Evolutionary conservation across 2,113 vertebrate genomes (phyloP).

Genomic region (Sphyrna mokarran): DNA sequence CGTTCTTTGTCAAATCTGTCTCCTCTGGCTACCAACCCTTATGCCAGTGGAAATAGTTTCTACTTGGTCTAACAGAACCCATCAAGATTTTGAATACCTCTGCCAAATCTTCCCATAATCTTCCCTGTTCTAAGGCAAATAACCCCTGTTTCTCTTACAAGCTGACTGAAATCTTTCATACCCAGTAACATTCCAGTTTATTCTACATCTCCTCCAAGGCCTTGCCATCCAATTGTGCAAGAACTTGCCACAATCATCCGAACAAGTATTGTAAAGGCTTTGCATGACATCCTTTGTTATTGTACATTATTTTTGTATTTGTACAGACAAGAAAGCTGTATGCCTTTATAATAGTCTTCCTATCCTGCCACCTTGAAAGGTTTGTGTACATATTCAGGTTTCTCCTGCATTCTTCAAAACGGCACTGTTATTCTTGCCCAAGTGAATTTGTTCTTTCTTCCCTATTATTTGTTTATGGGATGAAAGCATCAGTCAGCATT

Average conservation of each 20-base stretch:
- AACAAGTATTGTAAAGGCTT: background rate
- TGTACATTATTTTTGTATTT: background rate
- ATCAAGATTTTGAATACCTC: background rate
- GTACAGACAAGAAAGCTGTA: background rate
- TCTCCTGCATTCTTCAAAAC: background rate
- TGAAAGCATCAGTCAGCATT: no score
- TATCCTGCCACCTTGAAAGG: background rate
- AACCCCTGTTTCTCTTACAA: background rate
- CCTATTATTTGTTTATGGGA: no score
- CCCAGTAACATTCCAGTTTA: background rate
- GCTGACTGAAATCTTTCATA: background rate
- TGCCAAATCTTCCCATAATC: no score
- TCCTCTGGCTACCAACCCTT: background rate
- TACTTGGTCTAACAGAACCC: background rate
- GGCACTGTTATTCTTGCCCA: no score
- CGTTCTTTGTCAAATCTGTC: background rate
- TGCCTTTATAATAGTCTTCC: background rate
- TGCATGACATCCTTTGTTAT: background rate
- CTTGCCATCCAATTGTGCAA: background rate
- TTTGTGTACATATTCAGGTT: background rate
- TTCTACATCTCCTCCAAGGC: background rate
- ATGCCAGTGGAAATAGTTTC: background rate
- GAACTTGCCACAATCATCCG: background rate
- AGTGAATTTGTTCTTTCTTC: no score
- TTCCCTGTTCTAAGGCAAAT: background rate